A percentile compares a stretch with the other conserved stretches of the same genome.
Evolutionary conservation across 2,113 vertebrate genomes (phyloP).

Genomic region (Clinocottus analis): DNA sequence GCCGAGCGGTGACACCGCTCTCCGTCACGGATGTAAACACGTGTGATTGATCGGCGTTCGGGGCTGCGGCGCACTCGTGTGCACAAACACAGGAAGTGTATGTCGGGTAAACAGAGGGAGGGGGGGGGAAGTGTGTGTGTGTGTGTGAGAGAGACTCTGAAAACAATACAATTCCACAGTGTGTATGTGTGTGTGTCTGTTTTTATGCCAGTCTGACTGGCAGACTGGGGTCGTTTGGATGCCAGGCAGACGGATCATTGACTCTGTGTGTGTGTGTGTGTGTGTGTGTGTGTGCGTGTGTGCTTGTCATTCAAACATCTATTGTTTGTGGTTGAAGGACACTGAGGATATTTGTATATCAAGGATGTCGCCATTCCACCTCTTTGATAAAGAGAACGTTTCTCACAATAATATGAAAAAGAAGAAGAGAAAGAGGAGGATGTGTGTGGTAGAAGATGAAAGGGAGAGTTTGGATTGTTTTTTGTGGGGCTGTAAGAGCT

Average conservation of each 20-base stretch:
- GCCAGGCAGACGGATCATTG: constrained; percentile 56
- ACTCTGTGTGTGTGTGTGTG: constrained; percentile 29
- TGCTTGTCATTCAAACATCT: constrained; percentile 39
- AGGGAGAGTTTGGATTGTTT: not conserved
- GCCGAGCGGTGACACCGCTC: constrained; percentile 13
- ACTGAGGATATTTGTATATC: constrained; percentile 36
- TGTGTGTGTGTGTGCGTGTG: constrained; percentile 18
- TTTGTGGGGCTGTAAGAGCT: not conserved
- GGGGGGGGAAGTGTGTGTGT: constrained; percentile 21
- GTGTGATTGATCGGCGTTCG: constrained; percentile 54
- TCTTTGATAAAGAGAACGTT: not conserved
- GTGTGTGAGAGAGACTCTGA: constrained; percentile 26
- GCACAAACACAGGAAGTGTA: constrained; percentile 75
- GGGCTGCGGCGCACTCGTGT: constrained; percentile 15
- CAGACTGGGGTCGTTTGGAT: constrained; percentile 51
- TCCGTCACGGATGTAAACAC: constrained; percentile 61
- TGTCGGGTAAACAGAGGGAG: constrained; percentile 67
- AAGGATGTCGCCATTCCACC: constrained; percentile 1
- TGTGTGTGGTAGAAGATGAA: not conserved
- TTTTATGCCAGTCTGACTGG: constrained; percentile 62
- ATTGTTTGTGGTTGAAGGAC: constrained; percentile 46
- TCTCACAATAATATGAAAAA: not conserved
- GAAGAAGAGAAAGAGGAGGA: not conserved
- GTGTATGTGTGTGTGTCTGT: constrained; percentile 33
- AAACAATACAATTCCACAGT: constrained; percentile 46